Base-by-base conservation (phyloP, 92 coral and sea anemone genomes). In the Epizoanthus rinbou region DNA sequence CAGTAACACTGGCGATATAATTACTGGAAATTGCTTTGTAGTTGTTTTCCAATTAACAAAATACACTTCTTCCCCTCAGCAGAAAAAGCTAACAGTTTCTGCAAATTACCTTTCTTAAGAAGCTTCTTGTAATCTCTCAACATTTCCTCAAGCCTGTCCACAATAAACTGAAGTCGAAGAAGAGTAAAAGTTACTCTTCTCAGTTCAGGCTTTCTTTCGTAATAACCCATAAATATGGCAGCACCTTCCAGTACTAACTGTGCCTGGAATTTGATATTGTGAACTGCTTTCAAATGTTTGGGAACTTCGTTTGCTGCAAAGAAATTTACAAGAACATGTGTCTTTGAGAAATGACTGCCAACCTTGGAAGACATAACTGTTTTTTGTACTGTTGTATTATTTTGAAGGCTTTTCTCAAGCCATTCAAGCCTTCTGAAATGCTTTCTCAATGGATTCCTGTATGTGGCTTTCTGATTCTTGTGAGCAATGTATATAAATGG, bases 241-340 rank as follows among this genome's bases (percentile, higher is more conserved):
- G 86, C 58, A 45, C 88, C 90, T 60, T 91, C 91, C 18, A 91
- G 24, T 13, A 88, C 86, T 52, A 91, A 33, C 64, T 91, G 90
- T 14, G 91, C 94, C 23, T 85, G 89, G 22, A 73, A 86, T 75
- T 91, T 78, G 75, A 91, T 83, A 28, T 82, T 69, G 35, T 85
- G 72, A 10, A 84, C 80, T 41, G 81, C 65, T 75, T 82, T 89
- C 19, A 91, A 52, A 33, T 58, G 69, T 23, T 41, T 66, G 70
- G 87, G 78, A 43, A 88, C 68, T 23, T 80, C 64, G 23, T 71
- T 85, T 57, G 74, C 57, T 6, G 81, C 81, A 8, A 76, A 76
- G 69, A 76, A 76, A 33, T 76, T 37, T 13, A 76, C 81, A 37
- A 76, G 62, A 76, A 7, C 56, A 19, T 8, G 33, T n/a, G 69